A percentile compares a stretch with the other conserved stretches of the same genome.
These are phyloP conservation scores for Belonocnema kinseyi DNA, from an alignment of 1,140 invertebrate species.

Conservation along the genomic window DNA sequence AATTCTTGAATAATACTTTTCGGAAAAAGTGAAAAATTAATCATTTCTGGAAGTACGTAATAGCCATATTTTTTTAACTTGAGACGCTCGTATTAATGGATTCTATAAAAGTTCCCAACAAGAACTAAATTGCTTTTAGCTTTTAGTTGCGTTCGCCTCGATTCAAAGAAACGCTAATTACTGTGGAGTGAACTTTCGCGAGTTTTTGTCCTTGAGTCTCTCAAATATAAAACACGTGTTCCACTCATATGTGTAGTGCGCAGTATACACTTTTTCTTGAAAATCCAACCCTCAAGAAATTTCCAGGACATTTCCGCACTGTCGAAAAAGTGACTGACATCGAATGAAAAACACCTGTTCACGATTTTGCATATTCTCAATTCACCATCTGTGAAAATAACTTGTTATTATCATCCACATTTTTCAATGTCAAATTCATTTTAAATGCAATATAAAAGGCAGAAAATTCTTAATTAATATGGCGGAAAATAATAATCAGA, in stretches of 20 bases:
- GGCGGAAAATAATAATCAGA: too few species aligned
- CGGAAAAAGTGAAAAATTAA: background rate
- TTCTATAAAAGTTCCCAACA: slow-evolving; percentile 23
- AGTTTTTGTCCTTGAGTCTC: slow-evolving; percentile 24
- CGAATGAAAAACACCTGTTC: slow-evolving; percentile 2
- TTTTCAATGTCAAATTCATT: too few species aligned
- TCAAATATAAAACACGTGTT: slow-evolving; percentile 29
- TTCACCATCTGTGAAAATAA: background rate
- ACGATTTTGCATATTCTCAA: too few species aligned
- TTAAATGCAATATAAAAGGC: too few species aligned
- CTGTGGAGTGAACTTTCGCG: slow-evolving; percentile 31
- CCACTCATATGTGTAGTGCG: background rate
- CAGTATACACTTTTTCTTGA: background rate
- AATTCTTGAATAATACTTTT: background rate
- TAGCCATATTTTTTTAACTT: background rate
- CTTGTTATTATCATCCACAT: too few species aligned
- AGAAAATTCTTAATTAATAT: too few species aligned
- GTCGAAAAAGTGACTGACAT: slow-evolving; percentile 3
- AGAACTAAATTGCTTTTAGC: slow-evolving; percentile 31
- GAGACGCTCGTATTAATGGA: slow-evolving; percentile 4
- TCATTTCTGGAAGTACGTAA: background rate
- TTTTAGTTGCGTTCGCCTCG: slow-evolving; percentile 28
- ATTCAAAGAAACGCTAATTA: slow-evolving; percentile 31
- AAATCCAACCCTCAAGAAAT: background rate
- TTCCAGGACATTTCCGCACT: background rate